These are phyloP conservation scores for Planococcus citri DNA, from an alignment of 1,140 invertebrate species.

Conservation along the genomic window DNA sequence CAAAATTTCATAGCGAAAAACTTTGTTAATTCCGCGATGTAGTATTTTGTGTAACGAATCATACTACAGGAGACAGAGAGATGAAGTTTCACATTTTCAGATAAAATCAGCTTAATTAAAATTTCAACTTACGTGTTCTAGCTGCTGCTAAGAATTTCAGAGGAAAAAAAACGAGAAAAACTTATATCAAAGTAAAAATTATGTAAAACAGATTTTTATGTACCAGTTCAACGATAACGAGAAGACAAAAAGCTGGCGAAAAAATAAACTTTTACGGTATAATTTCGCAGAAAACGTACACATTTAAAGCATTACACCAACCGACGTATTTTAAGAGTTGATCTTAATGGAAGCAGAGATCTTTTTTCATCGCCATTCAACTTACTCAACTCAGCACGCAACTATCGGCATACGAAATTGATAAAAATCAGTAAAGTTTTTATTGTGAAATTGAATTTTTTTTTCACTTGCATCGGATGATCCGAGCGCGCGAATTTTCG, in stretches of 20 bases:
- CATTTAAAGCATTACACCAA: not conserved
- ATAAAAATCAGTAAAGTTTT: not conserved
- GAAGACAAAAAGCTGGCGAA: not conserved
- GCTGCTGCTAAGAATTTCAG: not conserved
- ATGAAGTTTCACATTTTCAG: constrained; percentile 1
- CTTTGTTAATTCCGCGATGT: not conserved
- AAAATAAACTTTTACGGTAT: not conserved
- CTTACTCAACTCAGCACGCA: not conserved
- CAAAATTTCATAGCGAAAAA: constrained; percentile 2
- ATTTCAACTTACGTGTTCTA: not conserved
- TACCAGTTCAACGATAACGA: not conserved
- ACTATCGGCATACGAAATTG: not conserved
- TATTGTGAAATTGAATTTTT: not conserved
- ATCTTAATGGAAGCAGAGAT: not conserved
- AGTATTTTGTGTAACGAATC: not conserved
- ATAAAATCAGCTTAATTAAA: constrained; percentile 4
- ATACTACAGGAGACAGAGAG: too few relatives aligned
- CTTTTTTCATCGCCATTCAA: not conserved
- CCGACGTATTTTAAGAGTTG: not conserved
- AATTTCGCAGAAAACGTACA: not conserved
- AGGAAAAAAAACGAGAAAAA: too few relatives aligned
- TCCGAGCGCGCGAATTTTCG: not conserved
- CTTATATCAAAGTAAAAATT: constrained; percentile 1
- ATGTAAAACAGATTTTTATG: constrained; percentile 5
- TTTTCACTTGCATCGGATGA: not conserved